Percentiles rank a stretch among this genome's conserved stretches.
Evolutionary conservation across 2,888 invertebrate species (phyloP).

Genomic region (Ochropacha duplaris): DNA sequence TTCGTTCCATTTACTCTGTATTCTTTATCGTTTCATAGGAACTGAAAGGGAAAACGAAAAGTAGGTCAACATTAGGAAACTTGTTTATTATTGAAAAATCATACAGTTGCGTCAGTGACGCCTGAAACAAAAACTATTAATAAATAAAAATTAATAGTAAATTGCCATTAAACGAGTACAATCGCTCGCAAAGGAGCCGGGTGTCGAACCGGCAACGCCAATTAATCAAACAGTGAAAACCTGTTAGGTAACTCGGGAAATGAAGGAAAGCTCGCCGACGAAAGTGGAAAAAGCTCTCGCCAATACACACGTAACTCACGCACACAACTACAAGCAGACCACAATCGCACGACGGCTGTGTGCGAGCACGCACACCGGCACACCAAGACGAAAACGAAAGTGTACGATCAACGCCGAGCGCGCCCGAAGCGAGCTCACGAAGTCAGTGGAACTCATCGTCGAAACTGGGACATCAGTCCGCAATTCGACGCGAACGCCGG

Average conservation of each 20-base stretch:
- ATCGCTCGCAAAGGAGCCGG: conserved; percentile 26
- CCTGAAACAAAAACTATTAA: not conserved
- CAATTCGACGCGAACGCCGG: conserved; percentile 76
- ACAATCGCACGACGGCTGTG: conserved; percentile 14
- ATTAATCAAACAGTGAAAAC: conserved; percentile 62
- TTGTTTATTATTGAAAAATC: conserved; percentile 4
- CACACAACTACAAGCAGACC: conserved; percentile 22
- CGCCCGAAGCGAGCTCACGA: conserved; percentile 80
- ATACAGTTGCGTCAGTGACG: not conserved
- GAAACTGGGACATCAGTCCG: conserved; percentile 87
- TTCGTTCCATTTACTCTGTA: not conserved
- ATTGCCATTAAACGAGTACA: conserved; percentile 36
- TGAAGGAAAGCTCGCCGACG: conserved; percentile 74
- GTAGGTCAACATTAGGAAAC: conserved; percentile 1
- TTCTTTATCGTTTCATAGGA: not conserved
- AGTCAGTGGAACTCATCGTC: conserved; percentile 81
- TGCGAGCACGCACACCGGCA: conserved; percentile 48
- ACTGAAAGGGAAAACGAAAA: not conserved
- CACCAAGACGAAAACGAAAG: conserved; percentile 80
- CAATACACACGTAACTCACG: conserved; percentile 36
- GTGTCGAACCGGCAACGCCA: conserved; percentile 25
- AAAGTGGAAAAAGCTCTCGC: conserved; percentile 76
- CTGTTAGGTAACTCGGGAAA: conserved; percentile 75
- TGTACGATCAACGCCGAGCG: conserved; percentile 76
- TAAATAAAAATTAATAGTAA: conserved; percentile 28